Base-by-base conservation (phyloP, 2,888 invertebrate genomes). In the Ditylenchus weischeri region DNA sequence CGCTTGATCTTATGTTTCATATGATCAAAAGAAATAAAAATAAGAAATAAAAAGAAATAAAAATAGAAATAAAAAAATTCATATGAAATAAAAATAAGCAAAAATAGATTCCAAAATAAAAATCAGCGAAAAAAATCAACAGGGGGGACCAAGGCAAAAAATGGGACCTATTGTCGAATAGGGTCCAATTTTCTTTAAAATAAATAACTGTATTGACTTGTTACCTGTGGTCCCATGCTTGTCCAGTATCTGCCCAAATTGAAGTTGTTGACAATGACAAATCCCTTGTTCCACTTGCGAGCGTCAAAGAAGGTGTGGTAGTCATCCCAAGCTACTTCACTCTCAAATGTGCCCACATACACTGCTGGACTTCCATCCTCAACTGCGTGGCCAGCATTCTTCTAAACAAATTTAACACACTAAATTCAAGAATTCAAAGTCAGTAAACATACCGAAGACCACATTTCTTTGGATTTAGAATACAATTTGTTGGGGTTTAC, bases 181-280 rank as follows among this genome's bases (percentile, higher is more conserved):
- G 29, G 5, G 5, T 5, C 29, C 29, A 29, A 29, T 5, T 29
- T 29, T 29, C 5, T 5, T 29, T 29, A 29, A 29, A 29, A 29
- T 5, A 4, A 29, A 29, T 29, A 5, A 29, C 29, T 29, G 29
- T 29, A 29, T 2, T 2, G 29, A 29, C 5, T 29, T 29, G 29
- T 5, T 23, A 69, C 75, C 71, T 87, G 87, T n/a, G 87, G 87
- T 2, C 87, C 87, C 15, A 81, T 79, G 8, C 79, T 76, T 11
- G 87, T 86, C 87, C 87, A 88, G 77, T 87, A 88, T 49, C 87
- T 83, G 36, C 87, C 87, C 18, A 88, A 73, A 77, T 87, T 87
- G 72, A 84, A 84, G 6, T 84, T 84, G 72, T 87, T 87, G 6
- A 87, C 76, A 59, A 85, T 84, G 6, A 84, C 83, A 19, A 85